Evolutionary conservation across 1,140 invertebrate genomes (phyloP).

Genomic region (Latrodectus geometricus): DNA sequence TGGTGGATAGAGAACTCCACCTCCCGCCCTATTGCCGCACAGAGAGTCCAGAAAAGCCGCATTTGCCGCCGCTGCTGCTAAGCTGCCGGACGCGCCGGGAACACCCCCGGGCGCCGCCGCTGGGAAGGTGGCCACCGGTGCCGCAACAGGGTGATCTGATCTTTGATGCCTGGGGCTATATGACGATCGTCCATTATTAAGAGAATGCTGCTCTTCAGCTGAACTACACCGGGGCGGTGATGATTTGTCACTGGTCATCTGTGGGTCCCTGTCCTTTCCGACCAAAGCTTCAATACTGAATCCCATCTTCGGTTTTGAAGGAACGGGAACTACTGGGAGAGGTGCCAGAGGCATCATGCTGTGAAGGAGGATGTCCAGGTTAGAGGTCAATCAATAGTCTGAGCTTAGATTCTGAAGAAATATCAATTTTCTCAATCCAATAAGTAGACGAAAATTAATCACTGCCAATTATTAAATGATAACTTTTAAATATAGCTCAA

Average conservation of each 20-base stretch:
- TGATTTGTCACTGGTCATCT: not conserved
- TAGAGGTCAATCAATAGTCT: not conserved
- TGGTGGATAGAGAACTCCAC: conserved; percentile 33
- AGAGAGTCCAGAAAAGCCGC: conserved; percentile 50
- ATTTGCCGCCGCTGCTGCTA: conserved; percentile 34
- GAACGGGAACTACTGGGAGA: conserved; percentile 84
- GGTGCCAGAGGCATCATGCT: conserved; percentile 89
- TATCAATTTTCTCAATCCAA: not conserved
- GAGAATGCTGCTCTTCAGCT: not conserved
- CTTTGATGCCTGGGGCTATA: conserved; percentile 40
- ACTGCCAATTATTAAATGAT: not conserved
- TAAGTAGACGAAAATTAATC: not conserved
- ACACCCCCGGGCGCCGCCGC: conserved; percentile 50
- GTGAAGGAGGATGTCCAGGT: conserved; percentile 1
- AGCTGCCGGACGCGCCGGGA: not conserved
- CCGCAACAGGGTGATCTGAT: conserved; percentile 64
- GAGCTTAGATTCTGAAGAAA: not conserved
- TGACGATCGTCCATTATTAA: not conserved
- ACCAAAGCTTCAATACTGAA: conserved; percentile 96
- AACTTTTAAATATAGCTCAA: too few relatives aligned
- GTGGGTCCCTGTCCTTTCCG: conserved; percentile 70
- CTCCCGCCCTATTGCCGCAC: conserved; percentile 17
- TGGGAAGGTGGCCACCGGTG: conserved; percentile 65
- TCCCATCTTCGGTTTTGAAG: conserved; percentile 90
- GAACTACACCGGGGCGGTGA: not conserved